These are phyloP conservation scores for Hypercompe scribonia DNA, from an alignment of 2,888 invertebrate genomes.

Conservation along the genomic window DNA sequence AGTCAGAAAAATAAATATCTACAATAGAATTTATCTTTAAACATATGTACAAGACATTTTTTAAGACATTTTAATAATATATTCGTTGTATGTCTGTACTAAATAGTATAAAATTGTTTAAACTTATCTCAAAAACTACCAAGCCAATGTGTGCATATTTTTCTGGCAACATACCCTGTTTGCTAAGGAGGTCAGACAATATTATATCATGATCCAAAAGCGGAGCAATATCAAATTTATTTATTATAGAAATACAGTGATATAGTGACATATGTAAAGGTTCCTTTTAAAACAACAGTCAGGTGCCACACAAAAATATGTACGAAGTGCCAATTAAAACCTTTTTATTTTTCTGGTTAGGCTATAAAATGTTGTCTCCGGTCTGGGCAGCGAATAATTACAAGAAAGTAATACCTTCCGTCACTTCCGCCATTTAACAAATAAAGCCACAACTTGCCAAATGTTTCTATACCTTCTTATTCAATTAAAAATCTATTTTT, in stretches of 20 bases:
- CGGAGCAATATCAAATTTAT: background rate
- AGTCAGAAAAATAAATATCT: constrained; percentile 8
- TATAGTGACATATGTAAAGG: background rate
- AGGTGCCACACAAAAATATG: background rate
- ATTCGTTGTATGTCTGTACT: background rate
- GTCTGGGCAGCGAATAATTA: background rate
- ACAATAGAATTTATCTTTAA: background rate
- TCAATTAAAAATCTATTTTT: constrained; percentile 13
- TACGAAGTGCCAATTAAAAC: background rate
- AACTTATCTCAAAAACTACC: background rate
- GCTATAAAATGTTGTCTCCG: background rate
- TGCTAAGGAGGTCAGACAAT: background rate
- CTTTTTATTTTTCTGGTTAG: constrained; percentile 7
- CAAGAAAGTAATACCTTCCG: background rate
- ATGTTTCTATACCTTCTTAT: constrained; percentile 5
- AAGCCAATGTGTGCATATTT: background rate
- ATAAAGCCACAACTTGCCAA: constrained; percentile 14
- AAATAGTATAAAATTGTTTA: background rate
- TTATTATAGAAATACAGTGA: background rate
- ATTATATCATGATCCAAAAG: background rate
- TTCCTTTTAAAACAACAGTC: background rate
- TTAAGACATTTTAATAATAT: background rate
- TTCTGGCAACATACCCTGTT: background rate
- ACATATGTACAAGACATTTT: background rate
- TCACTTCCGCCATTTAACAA: constrained; percentile 11